These are phyloP conservation scores for Nomada hirtipes DNA, from an alignment of 2,888 invertebrate species.

Conservation along the genomic window DNA sequence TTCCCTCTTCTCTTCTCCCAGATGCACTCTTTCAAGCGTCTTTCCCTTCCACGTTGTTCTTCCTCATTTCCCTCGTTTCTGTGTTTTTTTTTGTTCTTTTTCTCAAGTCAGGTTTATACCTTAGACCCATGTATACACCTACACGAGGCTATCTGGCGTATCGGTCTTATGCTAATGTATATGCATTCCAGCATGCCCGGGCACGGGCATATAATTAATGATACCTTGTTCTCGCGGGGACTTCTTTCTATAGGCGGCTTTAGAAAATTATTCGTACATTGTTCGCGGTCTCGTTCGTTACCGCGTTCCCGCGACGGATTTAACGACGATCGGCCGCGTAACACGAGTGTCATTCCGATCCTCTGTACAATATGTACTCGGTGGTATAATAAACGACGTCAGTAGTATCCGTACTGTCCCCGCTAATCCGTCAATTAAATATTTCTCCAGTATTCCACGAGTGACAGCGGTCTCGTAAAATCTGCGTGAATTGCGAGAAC, in stretches of 20 bases:
- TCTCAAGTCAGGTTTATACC: slow-evolving; percentile 7
- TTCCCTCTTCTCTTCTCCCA: neutral
- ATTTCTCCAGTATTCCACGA: too few species aligned
- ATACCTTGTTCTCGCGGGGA: slow-evolving; percentile 56
- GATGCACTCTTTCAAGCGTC: neutral
- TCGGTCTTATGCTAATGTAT: slow-evolving; percentile 70
- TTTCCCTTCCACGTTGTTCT: slow-evolving; percentile 3
- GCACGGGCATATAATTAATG: slow-evolving; percentile 60
- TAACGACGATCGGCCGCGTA: slow-evolving; percentile 18
- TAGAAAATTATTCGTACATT: slow-evolving; percentile 60
- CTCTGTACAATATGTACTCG: slow-evolving; percentile 8
- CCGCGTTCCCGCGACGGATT: slow-evolving; percentile 16
- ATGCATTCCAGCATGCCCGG: slow-evolving; percentile 59
- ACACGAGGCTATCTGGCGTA: slow-evolving; percentile 58
- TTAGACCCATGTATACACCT: slow-evolving; percentile 55
- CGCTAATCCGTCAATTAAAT: too few species aligned
- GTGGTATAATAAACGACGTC: slow-evolving; percentile 28
- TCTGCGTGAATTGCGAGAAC: too few species aligned
- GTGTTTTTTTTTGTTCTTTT: neutral
- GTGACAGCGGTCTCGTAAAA: too few species aligned
- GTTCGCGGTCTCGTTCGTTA: slow-evolving; percentile 48
- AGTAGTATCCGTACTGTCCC: too few species aligned
- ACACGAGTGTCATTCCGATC: slow-evolving; percentile 41
- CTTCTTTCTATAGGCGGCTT: slow-evolving; percentile 41
- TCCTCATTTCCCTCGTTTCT: slow-evolving; percentile 24